Evolutionary conservation across 37 sponge, comb jelly and placozoan species (phyloP).

Genomic region (Aphrocallistes beatrix): DNA sequence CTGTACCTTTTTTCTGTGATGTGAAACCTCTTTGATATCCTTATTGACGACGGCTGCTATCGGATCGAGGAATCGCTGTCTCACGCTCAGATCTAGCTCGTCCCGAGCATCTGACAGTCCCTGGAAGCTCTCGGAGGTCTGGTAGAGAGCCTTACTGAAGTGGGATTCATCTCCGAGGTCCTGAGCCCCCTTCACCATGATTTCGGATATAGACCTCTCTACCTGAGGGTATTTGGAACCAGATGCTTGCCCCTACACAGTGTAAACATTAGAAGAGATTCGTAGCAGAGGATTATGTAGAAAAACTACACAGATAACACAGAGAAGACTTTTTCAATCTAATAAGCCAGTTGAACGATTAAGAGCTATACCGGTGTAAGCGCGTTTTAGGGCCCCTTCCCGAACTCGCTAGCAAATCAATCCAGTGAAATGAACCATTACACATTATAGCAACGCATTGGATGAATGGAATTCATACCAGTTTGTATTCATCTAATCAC

Average conservation of each 20-base stretch:
- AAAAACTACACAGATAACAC: too few species aligned
- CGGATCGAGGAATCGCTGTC: neutral
- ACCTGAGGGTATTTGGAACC: neutral
- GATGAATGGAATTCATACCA: too few species aligned
- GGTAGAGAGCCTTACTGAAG: conserved; percentile 7
- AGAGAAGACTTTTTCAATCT: too few species aligned
- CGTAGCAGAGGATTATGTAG: too few species aligned
- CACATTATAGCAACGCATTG: too few species aligned
- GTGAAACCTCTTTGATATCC: neutral
- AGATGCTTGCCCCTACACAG: neutral
- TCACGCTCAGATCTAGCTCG: neutral
- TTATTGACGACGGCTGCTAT: conserved; percentile 3
- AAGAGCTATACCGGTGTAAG: too few species aligned
- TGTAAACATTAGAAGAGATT: too few species aligned
- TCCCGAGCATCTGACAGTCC: neutral
- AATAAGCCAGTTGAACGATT: too few species aligned
- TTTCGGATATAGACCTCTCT: neutral
- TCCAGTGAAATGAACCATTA: too few species aligned
- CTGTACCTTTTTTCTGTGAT: neutral
- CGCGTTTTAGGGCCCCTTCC: too few species aligned
- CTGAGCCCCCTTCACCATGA: conserved; percentile 11
- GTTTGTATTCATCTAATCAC: too few species aligned
- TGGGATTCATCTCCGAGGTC: neutral
- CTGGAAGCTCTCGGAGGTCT: neutral
- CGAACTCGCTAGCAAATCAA: too few species aligned